These are phyloP conservation scores for Cheumatopsyche charites DNA, from an alignment of 1,140 invertebrate genomes.

Conservation along the genomic window DNA sequence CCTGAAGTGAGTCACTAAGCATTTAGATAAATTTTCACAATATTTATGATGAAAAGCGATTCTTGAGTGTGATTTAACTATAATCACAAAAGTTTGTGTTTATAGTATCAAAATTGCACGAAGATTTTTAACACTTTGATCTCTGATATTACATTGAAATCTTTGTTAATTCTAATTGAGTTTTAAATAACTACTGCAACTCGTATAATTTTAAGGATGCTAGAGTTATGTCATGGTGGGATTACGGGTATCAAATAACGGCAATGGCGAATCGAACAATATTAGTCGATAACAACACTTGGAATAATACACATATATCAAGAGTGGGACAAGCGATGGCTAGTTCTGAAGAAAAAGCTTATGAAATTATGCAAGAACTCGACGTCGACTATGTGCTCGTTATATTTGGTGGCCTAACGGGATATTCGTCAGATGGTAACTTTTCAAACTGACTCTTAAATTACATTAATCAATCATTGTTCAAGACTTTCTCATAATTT, in stretches of 20 bases:
- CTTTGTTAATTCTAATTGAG: no score
- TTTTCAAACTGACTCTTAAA: conserved; percentile 24
- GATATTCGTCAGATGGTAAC: conserved; percentile 96
- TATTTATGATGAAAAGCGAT: conserved; percentile 42
- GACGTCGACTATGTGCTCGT: conserved; percentile 98
- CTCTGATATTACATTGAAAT: conserved; percentile 44
- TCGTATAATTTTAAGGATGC: conserved; percentile 74
- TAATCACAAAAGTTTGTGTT: conserved; percentile 34
- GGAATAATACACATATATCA: conserved; percentile 99
- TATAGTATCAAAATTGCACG: conserved; percentile 24
- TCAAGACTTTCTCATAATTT: conserved; percentile 45
- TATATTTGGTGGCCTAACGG: conserved; percentile 96
- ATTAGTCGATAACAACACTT: conserved; percentile 99
- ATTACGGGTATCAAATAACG: conserved; percentile 99
- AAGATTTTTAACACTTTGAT: conserved; percentile 50
- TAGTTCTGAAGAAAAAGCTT: conserved; percentile 93
- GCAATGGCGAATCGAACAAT: conserved; percentile 99
- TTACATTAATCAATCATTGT: conserved; percentile 15
- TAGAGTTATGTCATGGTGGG: conserved; percentile 99
- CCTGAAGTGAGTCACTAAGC: conserved; percentile 67
- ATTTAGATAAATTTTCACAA: not conserved
- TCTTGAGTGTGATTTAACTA: conserved; percentile 36
- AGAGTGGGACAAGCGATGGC: conserved; percentile 98
- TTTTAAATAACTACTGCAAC: no score
- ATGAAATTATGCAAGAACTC: conserved; percentile 96